phyloP scores from a whole-genome alignment of 2,113 vertebrate species.

The Toxotes chatareus region DNA sequence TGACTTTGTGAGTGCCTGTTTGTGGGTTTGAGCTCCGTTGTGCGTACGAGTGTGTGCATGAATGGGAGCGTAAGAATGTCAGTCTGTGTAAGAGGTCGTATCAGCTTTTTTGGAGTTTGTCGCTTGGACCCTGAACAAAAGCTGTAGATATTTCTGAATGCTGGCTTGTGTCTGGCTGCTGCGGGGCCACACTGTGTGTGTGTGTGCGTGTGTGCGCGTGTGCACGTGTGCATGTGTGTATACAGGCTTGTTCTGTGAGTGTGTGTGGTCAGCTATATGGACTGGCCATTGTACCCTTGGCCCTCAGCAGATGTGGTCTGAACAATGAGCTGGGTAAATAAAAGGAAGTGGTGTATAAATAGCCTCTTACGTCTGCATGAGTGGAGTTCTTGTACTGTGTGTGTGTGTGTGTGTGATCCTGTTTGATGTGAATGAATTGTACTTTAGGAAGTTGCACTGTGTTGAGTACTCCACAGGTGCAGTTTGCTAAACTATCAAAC shows the following conservation, averaged over 20 bases:
- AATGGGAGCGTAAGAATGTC: conserved; percentile 48
- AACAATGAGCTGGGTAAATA: conserved; percentile 90
- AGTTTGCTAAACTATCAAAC: conserved; percentile 38
- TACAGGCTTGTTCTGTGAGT: conserved; percentile 23
- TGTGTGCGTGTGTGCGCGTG: conserved; percentile 23
- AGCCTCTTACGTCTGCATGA: conserved; percentile 74
- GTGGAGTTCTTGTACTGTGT: conserved; percentile 55
- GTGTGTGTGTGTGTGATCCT: conserved; percentile 49
- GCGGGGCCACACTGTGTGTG: conserved; percentile 14
- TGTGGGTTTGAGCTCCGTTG: background rate
- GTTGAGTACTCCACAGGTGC: conserved; percentile 57
- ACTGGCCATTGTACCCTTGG: conserved; percentile 81
- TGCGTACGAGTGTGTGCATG: background rate
- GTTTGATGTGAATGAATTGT: conserved; percentile 68
- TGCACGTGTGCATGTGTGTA: conserved; percentile 22
- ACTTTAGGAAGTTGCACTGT: conserved; percentile 65
- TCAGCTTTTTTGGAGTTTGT: conserved; percentile 60
- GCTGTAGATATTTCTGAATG: conserved; percentile 58
- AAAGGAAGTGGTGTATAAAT: conserved; percentile 88
- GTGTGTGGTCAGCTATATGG: conserved; percentile 75
- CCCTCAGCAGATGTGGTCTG: conserved; percentile 86
- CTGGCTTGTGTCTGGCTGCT: conserved; percentile 44
- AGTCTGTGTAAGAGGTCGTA: conserved; percentile 71
- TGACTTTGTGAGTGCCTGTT: background rate
- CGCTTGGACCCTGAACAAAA: conserved; percentile 61